A percentile compares a stretch with the other conserved stretches of the same genome.
Conservation (phyloP, 2,797 vertebrate genomes). For the Podargus strigoides region DNA sequence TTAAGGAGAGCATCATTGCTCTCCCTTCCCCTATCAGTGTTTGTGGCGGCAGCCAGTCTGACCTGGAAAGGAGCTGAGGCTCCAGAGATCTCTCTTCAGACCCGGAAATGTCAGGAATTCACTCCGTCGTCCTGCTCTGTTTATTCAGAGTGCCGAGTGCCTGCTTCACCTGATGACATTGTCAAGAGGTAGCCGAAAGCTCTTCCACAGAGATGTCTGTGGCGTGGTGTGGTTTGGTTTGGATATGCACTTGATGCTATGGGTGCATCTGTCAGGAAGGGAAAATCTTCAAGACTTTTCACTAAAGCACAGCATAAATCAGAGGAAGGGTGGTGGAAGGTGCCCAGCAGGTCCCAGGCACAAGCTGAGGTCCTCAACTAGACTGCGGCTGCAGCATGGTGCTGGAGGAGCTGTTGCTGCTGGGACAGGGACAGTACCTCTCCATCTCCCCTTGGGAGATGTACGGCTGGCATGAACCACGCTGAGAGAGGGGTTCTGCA, state of each 20-base stretch:
- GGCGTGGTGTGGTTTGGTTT: not conserved
- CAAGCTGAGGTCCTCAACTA: not conserved
- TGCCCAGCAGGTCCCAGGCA: not conserved
- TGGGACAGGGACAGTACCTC: not conserved
- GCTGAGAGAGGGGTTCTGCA: rapidly evolving
- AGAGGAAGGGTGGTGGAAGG: not conserved
- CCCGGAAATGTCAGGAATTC: constrained; percentile 65
- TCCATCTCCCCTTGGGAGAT: not conserved
- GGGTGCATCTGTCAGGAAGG: not conserved
- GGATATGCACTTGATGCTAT: rapidly evolving
- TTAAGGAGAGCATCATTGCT: not conserved
- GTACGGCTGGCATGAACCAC: rapidly evolving
- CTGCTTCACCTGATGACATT: constrained; percentile 11
- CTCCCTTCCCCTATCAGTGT: constrained; percentile 57
- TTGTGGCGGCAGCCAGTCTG: constrained; percentile 83
- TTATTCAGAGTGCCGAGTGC: not conserved
- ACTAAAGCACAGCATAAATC: not conserved
- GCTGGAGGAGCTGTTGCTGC: not conserved
- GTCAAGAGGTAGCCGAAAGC: not conserved
- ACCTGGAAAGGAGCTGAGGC: constrained; percentile 75
- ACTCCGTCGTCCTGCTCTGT: not conserved
- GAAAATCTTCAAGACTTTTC: not conserved
- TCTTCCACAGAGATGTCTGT: not conserved
- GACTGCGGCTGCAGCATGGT: not conserved
- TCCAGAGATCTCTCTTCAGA: constrained; percentile 64